phyloP scores from a whole-genome alignment of 35 echinoderm and acorn worm species.

The Apostichopus californicus region DNA sequence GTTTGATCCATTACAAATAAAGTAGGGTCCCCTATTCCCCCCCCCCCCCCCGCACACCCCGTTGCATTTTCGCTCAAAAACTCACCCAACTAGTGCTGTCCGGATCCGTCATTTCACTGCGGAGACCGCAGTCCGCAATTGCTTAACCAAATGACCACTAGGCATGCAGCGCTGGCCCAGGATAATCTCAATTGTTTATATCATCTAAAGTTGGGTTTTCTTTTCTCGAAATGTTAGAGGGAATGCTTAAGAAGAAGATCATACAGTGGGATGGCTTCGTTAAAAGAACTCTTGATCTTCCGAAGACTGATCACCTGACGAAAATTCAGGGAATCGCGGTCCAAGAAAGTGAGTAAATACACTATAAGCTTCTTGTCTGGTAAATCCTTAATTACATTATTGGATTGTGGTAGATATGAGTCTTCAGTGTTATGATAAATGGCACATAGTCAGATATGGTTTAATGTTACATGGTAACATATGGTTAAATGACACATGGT shows the following conservation, averaged over 20 bases:
- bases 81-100: too few relatives aligned
- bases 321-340: constrained; percentile 21
- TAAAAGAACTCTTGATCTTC: constrained; percentile 12
- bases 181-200: too few relatives aligned
- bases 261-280: constrained; percentile 18
- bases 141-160: too few relatives aligned
- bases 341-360: neutral
- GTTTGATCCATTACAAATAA: too few relatives aligned
- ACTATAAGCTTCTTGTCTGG: too few relatives aligned
- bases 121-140: too few relatives aligned
- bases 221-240: neutral
- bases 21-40: too few relatives aligned
- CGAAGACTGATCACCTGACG: constrained; percentile 13
- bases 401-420: neutral
- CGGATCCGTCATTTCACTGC: too few relatives aligned
- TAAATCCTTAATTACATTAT: neutral
- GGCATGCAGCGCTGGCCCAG: too few relatives aligned
- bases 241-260: neutral
- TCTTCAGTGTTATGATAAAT: neutral
- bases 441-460: neutral
- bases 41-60: too few relatives aligned
- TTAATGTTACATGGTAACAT: neutral
- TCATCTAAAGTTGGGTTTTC: too few relatives aligned
- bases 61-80: too few relatives aligned
- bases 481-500: neutral